These are phyloP conservation scores for Lepetodrilus schrolli DNA, from an alignment of 2,888 invertebrate genomes.

Conservation along the genomic window DNA sequence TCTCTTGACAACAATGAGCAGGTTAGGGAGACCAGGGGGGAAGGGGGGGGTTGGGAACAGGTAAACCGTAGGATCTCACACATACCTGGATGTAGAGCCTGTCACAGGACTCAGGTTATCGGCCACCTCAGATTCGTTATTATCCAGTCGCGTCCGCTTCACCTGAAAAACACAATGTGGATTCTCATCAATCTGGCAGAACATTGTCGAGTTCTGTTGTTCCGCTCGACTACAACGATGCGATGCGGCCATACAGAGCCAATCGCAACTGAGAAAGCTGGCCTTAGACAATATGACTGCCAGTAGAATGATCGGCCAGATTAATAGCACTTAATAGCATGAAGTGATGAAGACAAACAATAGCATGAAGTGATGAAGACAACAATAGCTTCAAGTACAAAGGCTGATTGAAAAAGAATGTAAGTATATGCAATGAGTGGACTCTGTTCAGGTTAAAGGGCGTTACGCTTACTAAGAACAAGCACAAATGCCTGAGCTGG, in stretches of 20 bases:
- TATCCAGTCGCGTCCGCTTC: constrained; percentile 36
- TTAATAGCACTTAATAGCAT: neutral
- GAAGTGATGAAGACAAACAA: neutral
- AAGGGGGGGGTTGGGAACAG: no score
- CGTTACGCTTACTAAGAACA: neutral
- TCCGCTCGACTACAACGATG: neutral
- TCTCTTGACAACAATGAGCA: no score
- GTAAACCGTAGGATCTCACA: no score
- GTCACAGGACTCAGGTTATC: constrained; percentile 25
- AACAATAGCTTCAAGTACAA: constrained; percentile 10
- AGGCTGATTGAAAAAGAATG: constrained; percentile 25
- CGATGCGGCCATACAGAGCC: neutral
- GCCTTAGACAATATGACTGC: constrained; percentile 14
- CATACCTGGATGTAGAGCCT: constrained; percentile 34
- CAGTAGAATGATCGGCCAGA: neutral
- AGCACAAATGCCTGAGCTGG: neutral
- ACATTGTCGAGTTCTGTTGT: constrained; percentile 25
- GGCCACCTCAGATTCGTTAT: constrained; percentile 31
- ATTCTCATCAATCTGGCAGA: constrained; percentile 15
- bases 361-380: neutral
- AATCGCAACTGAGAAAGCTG: neutral
- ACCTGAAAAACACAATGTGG: constrained; percentile 36
- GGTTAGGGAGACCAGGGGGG: neutral
- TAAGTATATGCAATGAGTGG: constrained; percentile 14
- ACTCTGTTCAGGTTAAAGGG: constrained; percentile 30